Evolutionary conservation across 2,113 vertebrate genomes (phyloP), one percentile per base, ranked within the genome.

Genomic region (Atrichornis clamosus): DNA sequence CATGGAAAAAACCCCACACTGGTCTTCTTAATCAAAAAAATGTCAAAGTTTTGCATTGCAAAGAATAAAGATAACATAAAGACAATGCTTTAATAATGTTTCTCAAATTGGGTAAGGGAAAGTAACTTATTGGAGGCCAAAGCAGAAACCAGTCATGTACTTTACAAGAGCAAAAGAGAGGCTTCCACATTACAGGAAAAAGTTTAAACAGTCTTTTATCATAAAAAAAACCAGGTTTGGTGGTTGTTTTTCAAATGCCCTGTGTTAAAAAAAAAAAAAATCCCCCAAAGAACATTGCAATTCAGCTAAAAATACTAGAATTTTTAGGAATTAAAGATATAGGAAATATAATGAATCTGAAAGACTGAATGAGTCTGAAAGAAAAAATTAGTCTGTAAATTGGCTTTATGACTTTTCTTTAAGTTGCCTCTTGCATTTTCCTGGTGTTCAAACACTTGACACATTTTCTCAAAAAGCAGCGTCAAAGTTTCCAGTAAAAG

Each of bases 271-370:
- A 64, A 55, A 53, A 37, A 68, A 10, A n/a, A 52, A 47, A 2
- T 4, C 5, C 11, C 2, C 2, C 19, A 64, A 55, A 63, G 2
- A 6, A 33, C 5, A 62, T 9, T 0, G 0, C 5, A 64, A 46
- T 86, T 80, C 17, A 62, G 14, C 49, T 68, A 59, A 68, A 83
- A 16, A 13, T 5, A 23, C 6, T 26, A 65, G 16, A 56, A 81
- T 58, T 73, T 75, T 8, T 65, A 49, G n/a, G 15, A 73, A 64
- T 60, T 64, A 83, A 64, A 65, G 32, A 26, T 20, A 22, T 4
- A 50, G 3, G 8, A 64, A 49, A 37, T 47, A 14, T 41, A 62
- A 62, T 49, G 3, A 60, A 63, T 23, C 21, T 50, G 22, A 74
- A 64, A 53, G 2, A 9, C 26, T 33, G n/a, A 62, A 62, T 49